Evolutionary conservation across 2,888 invertebrate genomes (phyloP).

Genomic region (Lissonota sp.): DNA sequence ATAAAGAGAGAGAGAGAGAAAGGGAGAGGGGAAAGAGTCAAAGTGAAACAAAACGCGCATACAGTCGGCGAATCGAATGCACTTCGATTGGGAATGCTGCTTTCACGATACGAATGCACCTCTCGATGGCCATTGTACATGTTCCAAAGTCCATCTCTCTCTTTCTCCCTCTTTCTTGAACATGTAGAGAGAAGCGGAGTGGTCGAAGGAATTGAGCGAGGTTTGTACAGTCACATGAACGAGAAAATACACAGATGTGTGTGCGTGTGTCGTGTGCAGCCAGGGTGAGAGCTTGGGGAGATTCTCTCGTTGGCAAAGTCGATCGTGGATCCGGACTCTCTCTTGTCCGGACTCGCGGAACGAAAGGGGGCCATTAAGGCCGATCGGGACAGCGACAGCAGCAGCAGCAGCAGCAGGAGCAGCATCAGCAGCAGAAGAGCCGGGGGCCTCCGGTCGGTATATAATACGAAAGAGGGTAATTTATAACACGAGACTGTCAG

Average conservation of each 20-base stretch:
- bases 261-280: slow-evolving; percentile 2
- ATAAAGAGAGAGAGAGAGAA: background rate
- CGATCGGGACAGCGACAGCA: slow-evolving; percentile 54
- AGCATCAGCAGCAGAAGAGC: background rate
- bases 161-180: background rate
- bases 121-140: slow-evolving; percentile 54
- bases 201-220: slow-evolving; percentile 18
- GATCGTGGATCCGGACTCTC: slow-evolving; percentile 59
- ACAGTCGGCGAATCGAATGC: slow-evolving; percentile 57
- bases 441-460: slow-evolving; percentile 13
- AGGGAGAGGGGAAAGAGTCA: background rate
- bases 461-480: slow-evolving; percentile 65
- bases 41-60: slow-evolving; percentile 33
- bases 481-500: slow-evolving; percentile 65
- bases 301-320: slow-evolving; percentile 61
- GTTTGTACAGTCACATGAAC: background rate
- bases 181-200: slow-evolving; percentile 5
- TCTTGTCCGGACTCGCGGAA: slow-evolving; percentile 40
- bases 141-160: slow-evolving; percentile 9
- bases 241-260: slow-evolving; percentile 19
- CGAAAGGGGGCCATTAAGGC: slow-evolving; percentile 65
- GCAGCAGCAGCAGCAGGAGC: background rate
- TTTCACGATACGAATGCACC: slow-evolving; percentile 57
- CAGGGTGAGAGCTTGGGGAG: slow-evolving; percentile 31
- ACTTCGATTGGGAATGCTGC: slow-evolving; percentile 59